Evolutionary conservation across 2,888 invertebrate species (phyloP).

Genomic region (Amphipyra berbera): DNA sequence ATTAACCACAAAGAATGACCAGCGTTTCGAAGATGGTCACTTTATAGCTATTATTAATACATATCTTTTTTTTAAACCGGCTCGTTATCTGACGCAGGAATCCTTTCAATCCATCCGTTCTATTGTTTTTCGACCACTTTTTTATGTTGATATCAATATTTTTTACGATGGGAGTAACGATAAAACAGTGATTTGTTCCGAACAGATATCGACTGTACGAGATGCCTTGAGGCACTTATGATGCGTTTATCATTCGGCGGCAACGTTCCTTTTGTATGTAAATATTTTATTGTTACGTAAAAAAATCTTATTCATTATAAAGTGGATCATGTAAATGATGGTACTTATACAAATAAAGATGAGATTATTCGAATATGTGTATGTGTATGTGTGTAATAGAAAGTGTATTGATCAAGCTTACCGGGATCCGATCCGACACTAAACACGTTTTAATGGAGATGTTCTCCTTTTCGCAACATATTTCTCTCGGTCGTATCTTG

Average conservation of each 20-base stretch:
- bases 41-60: constrained; percentile 87
- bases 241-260: constrained; percentile 87
- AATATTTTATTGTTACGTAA: constrained; percentile 83
- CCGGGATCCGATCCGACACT: constrained; percentile 71
- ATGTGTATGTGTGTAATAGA: constrained; percentile 66
- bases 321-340: constrained; percentile 48
- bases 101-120: constrained; percentile 88
- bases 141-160: constrained; percentile 89
- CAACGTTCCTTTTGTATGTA: constrained; percentile 84
- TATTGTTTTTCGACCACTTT: constrained; percentile 88
- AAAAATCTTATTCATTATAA: constrained; percentile 64
- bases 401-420: constrained; percentile 77
- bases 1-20: constrained; percentile 71
- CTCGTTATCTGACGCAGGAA: constrained; percentile 84
- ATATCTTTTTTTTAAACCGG: constrained; percentile 78
- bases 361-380: constrained; percentile 27
- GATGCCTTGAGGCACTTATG: constrained; percentile 81
- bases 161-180: constrained; percentile 87
- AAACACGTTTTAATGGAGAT: constrained; percentile 75
- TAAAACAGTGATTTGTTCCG: constrained; percentile 88
- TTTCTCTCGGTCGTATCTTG: constrained; percentile 60
- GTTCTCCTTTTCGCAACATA: constrained; percentile 66
- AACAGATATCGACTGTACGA: constrained; percentile 80
- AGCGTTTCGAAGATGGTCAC: constrained; percentile 71
- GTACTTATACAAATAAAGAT: constrained; percentile 52